These are phyloP conservation scores for Neolamprologus tretocephalus DNA, from an alignment of 2,113 vertebrate species.

Conservation along the genomic window DNA sequence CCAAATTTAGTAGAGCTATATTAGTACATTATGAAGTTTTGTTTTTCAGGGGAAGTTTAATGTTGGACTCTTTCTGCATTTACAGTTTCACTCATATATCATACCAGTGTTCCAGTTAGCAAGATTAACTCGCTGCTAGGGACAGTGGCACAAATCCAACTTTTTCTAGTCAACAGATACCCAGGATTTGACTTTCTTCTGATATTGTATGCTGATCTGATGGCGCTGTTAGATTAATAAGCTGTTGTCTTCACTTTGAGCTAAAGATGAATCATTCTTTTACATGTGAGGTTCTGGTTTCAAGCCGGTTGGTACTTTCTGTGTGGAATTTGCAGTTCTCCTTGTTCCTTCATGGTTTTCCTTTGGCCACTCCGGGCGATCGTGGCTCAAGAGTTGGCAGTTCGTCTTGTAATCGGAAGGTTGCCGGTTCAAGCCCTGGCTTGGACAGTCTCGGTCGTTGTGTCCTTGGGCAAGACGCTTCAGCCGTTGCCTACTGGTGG, in stretches of 20 bases:
- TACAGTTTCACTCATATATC: neutral
- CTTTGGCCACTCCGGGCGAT: neutral
- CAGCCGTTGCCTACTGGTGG: accelerated
- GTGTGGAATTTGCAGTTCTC: neutral
- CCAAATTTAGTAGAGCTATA: accelerated
- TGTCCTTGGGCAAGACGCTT: neutral
- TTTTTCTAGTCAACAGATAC: neutral
- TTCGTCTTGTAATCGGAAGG: accelerated
- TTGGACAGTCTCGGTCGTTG: accelerated
- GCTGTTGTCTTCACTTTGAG: neutral
- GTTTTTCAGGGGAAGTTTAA: neutral
- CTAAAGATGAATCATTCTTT: neutral
- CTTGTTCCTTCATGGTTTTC: neutral
- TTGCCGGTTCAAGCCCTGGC: accelerated
- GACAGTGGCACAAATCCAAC: neutral
- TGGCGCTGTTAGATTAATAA: neutral
- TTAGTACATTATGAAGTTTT: neutral
- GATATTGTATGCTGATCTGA: neutral
- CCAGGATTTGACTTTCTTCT: neutral
- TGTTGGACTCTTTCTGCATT: neutral
- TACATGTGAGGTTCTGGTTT: neutral
- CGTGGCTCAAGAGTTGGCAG: neutral
- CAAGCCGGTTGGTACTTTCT: neutral
- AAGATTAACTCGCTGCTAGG: neutral
- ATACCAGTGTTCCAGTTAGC: neutral